phyloP scores from a whole-genome alignment of 2,797 vertebrate species.

The Corythornis leucogaster region DNA sequence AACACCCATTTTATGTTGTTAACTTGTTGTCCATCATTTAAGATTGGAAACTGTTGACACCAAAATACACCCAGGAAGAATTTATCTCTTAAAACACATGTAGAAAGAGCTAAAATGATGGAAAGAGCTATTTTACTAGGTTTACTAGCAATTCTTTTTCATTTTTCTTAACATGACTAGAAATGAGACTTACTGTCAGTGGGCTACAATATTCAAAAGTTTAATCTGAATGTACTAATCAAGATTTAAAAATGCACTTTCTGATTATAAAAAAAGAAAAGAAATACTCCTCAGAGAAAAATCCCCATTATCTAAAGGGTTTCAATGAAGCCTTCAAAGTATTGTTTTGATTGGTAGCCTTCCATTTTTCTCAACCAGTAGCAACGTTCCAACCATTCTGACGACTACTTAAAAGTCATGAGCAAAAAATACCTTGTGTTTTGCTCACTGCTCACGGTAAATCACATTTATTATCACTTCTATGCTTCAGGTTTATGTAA shows the following conservation, averaged over 20 bases:
- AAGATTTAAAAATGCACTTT: not conserved
- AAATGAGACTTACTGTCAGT: not conserved
- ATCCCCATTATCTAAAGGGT: not conserved
- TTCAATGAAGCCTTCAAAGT: slow-evolving; percentile 9
- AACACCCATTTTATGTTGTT: slow-evolving; percentile 73
- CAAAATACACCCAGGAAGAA: slow-evolving; percentile 60
- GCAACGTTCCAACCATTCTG: not conserved
- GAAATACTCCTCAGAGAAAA: not conserved
- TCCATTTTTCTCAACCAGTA: not conserved
- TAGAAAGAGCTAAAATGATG: slow-evolving; percentile 38
- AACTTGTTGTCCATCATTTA: slow-evolving; percentile 75
- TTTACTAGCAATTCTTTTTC: not conserved
- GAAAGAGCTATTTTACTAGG: slow-evolving; percentile 43
- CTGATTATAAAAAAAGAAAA: not conserved
- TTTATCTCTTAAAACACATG: slow-evolving; percentile 40
- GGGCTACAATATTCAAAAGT: not conserved
- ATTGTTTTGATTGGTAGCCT: not conserved
- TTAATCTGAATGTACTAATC: not conserved
- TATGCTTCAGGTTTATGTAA: not conserved
- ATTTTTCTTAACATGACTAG: slow-evolving; percentile 11
- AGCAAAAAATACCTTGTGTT: not conserved
- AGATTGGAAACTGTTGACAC: slow-evolving; percentile 67
- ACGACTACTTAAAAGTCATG: not conserved
- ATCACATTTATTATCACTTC: not conserved
- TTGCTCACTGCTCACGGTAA: not conserved